These are phyloP conservation scores for Syrmaticus mikado DNA, from an alignment of 2,113 vertebrate genomes.

Conservation along the genomic window DNA sequence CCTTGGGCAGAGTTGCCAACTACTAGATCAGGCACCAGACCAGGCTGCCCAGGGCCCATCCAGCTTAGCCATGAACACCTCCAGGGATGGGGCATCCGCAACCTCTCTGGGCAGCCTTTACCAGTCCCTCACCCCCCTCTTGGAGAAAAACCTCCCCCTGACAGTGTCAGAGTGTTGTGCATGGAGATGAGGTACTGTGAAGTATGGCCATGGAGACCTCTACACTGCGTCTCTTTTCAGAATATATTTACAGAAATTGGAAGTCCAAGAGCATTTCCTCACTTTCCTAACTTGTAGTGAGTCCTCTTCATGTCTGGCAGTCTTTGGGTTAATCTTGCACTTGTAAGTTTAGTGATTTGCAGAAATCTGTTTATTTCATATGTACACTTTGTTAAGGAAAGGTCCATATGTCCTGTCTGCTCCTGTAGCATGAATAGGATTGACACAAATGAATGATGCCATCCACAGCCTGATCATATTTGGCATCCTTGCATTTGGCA, in stretches of 20 bases:
- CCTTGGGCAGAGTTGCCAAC: too few species aligned
- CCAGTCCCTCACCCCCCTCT: too few species aligned
- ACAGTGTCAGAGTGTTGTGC: not conserved
- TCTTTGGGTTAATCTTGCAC: conserved; percentile 18
- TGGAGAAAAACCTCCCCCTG: too few species aligned
- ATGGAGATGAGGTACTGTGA: not conserved
- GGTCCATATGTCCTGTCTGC: conserved; percentile 55
- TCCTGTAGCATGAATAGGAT: conserved; percentile 7
- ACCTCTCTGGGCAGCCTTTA: too few species aligned
- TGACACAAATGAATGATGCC: conserved; percentile 34
- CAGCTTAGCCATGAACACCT: too few species aligned
- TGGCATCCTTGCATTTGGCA: conserved; percentile 46
- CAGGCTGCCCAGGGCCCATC: too few species aligned
- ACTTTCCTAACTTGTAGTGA: not conserved
- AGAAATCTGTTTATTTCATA: conserved; percentile 9
- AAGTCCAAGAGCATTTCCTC: not conserved
- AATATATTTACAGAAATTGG: not conserved
- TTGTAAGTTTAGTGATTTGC: not conserved
- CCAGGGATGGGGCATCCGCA: too few species aligned
- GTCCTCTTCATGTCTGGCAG: not conserved
- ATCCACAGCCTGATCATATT: conserved; percentile 46
- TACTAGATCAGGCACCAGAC: too few species aligned
- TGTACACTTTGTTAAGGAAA: conserved; percentile 18
- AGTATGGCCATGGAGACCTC: not conserved
- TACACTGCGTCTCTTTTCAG: not conserved